Conservation (phyloP, 2,888 invertebrate genomes). For the Amblyteles armatorius region DNA sequence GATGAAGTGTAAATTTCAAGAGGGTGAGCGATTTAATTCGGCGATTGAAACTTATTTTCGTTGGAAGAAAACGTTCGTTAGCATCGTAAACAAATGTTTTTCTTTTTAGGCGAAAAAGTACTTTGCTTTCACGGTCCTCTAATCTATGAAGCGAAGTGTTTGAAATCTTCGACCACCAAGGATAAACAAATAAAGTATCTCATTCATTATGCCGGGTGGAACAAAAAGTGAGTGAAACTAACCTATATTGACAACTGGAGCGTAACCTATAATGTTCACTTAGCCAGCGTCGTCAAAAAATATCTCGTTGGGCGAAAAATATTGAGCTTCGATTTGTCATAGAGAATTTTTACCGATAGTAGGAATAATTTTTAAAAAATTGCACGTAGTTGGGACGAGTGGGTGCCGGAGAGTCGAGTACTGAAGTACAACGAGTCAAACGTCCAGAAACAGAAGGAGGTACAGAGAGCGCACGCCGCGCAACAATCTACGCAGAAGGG, state of each 20-base stretch:
- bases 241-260: constrained; percentile 15
- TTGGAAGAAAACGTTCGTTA: background rate
- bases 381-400: constrained; percentile 86
- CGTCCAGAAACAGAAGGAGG: constrained; percentile 87
- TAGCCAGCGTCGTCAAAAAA: background rate
- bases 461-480: constrained; percentile 89
- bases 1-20: constrained; percentile 65
- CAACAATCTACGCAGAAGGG: constrained; percentile 86
- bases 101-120: constrained; percentile 92
- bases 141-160: constrained; percentile 98
- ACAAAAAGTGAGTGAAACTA: constrained; percentile 92
- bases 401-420: constrained; percentile 89
- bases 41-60: background rate
- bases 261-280: constrained; percentile 43
- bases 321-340: background rate
- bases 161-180: constrained; percentile 92
- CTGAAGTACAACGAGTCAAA: constrained; percentile 88
- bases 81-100: background rate
- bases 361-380: too few species aligned
- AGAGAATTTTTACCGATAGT: background rate
- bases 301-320: background rate
- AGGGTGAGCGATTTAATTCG: constrained; percentile 32
- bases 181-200: constrained; percentile 96
- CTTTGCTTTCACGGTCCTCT: constrained; percentile 98
- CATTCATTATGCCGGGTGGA: constrained; percentile 99